A percentile compares a stretch with the other conserved stretches of the same genome.
Conservation (phyloP, 2,888 invertebrate genomes). For the Enchytraeus crypticus region DNA sequence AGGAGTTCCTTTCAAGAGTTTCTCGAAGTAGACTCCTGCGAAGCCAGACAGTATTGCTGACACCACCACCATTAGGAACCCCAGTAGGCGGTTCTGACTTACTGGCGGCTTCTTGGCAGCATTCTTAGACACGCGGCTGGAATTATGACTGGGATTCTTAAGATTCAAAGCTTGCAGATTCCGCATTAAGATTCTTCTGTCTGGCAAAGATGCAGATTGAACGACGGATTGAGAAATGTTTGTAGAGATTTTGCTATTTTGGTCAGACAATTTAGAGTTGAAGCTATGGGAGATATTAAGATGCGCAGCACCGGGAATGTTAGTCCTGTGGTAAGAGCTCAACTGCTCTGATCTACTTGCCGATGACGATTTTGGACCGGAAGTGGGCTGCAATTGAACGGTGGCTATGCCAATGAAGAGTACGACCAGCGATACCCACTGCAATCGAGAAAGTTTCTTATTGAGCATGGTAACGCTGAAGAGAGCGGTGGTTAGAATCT, state of each 20-base stretch:
- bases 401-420: slow-evolving; percentile 51
- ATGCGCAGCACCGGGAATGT: background rate
- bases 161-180: no score
- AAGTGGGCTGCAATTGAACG: slow-evolving; percentile 47
- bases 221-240: no score
- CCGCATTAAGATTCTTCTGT: no score
- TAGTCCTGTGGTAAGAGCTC: no score
- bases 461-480: slow-evolving; percentile 51
- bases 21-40: slow-evolving; percentile 96
- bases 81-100: slow-evolving; percentile 37
- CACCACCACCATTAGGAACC: slow-evolving; percentile 40
- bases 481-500: slow-evolving; percentile 53
- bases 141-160: no score
- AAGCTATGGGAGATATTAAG: no score
- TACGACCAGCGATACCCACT: slow-evolving; percentile 50
- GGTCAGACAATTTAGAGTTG: no score
- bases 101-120: no score
- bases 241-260: no score
- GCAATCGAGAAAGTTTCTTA: slow-evolving; percentile 43
- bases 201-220: background rate
- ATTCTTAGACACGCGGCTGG: no score
- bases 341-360: no score
- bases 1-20: slow-evolving; percentile 76
- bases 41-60: slow-evolving; percentile 84
- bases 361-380: no score